Base-by-base conservation (phyloP, 2,113 vertebrate species). In the Delphinapterus leucas region DNA sequence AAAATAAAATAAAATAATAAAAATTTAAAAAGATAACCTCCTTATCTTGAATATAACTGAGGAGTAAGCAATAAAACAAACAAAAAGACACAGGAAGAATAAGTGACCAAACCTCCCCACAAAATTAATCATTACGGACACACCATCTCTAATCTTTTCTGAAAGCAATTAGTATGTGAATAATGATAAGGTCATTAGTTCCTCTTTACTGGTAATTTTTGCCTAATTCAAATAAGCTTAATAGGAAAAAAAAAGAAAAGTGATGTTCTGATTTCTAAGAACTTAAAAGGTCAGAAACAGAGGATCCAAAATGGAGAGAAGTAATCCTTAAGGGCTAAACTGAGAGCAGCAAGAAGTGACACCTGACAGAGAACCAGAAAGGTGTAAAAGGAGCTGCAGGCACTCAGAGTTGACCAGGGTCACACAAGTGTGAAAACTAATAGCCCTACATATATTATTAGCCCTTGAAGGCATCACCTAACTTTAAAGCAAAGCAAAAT, bases 251-350 rank as follows among this genome's bases (percentile, higher is more conserved):
- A 53, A 53, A 53, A 53, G 23, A 70, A 79, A n/a, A 65, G 3
- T 6, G 4, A 88, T 70, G 36, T 71, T 91, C 17, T 82, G 96
- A 89, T 95, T 93, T 96, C 49, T 65, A 93, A 94, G 31, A 90
- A 84, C n/a, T 60, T 90, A 71, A 88, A 82, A 96, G 41, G 41
- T 89, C 26, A 91, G 76, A 85, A 41, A 85, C 9, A 85, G 74
- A 89, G 68, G 74, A 55, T 49, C 9, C 68, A 93, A 73, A 90
- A 31, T 20, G 76, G 7, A 85, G n/a, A 49, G 28, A 85, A 95
- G n/a, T 61, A 91, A 47, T 79, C 53, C 58, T 90, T 68, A 17
- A 53, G 28, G 36, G 61, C 20, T 47, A 63, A 67, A 36, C 55
- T 63, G 55, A 88, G 31, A 85, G 47, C 41, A 80, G 36, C 25